Evolutionary conservation across 2,113 vertebrate species (phyloP).

Genomic region (Istiophorus platypterus): DNA sequence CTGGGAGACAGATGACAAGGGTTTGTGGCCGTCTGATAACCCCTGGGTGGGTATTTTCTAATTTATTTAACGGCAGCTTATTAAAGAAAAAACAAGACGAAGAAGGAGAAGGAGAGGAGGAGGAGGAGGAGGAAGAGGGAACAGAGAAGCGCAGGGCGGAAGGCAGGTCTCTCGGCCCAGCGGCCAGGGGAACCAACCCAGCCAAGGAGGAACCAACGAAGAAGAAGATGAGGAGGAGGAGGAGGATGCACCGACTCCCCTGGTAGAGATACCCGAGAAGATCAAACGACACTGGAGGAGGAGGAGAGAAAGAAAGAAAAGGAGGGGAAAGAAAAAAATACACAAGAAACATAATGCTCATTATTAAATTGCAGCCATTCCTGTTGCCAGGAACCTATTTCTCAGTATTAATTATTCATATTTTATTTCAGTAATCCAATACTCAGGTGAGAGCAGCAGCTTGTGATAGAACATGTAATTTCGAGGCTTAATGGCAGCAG

Average conservation of each 20-base stretch:
- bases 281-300: constrained; percentile 85
- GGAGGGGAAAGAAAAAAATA: constrained; percentile 39
- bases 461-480: constrained; percentile 89
- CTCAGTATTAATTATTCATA: constrained; percentile 99
- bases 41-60: constrained; percentile 77
- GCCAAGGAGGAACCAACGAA: constrained; percentile 49
- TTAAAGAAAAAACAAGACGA: constrained; percentile 62
- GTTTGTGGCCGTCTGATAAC: constrained; percentile 78
- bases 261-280: constrained; percentile 85
- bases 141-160: constrained; percentile 46
- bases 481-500: constrained; percentile 93
- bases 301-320: constrained; percentile 59
- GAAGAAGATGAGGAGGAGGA: constrained; percentile 43
- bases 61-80: constrained; percentile 79
- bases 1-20: constrained; percentile 80
- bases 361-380: constrained; percentile 96
- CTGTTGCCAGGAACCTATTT: constrained; percentile 97
- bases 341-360: constrained; percentile 90
- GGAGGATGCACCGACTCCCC: constrained; percentile 60
- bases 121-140: constrained; percentile 16
- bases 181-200: constrained; percentile 44
- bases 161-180: constrained; percentile 59
- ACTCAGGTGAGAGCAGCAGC: constrained; percentile 95
- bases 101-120: constrained; percentile 36
- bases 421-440: constrained; percentile 98